Evolutionary conservation across 2,797 vertebrate species (phyloP).

Genomic region (Alauda arvensis): DNA sequence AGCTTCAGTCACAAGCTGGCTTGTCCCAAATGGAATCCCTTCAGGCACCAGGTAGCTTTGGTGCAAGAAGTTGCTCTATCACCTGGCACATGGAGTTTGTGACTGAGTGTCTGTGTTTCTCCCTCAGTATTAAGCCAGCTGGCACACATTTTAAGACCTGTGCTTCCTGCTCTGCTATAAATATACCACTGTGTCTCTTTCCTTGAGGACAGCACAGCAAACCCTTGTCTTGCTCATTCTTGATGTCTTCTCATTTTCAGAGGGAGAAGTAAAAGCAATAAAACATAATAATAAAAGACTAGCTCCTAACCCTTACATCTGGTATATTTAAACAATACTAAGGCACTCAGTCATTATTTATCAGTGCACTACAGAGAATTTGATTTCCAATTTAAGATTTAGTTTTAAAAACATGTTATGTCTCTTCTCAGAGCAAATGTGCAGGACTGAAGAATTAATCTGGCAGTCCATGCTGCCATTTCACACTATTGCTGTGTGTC

Average conservation of each 20-base stretch:
- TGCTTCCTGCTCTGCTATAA: not conserved
- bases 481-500: not conserved
- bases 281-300: not conserved
- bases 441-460: not conserved
- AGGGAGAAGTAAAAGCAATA: not conserved
- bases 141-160: not conserved
- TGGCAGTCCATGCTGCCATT: not conserved
- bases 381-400: not conserved
- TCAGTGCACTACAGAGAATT: not conserved
- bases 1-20: not conserved
- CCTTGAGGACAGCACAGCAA: not conserved
- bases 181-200: not conserved
- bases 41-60: not conserved
- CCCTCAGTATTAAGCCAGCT: not conserved
- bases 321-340: not conserved
- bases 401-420: not conserved
- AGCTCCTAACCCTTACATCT: not conserved
- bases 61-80: not conserved
- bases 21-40: not conserved
- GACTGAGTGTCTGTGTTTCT: not conserved
- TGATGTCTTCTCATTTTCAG: not conserved
- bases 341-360: not conserved
- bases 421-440: not conserved
- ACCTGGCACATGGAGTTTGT: not conserved
- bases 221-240: not conserved